Conservation (phyloP, 2,113 vertebrate genomes). For the Poeciliopsis occidentalis region DNA sequence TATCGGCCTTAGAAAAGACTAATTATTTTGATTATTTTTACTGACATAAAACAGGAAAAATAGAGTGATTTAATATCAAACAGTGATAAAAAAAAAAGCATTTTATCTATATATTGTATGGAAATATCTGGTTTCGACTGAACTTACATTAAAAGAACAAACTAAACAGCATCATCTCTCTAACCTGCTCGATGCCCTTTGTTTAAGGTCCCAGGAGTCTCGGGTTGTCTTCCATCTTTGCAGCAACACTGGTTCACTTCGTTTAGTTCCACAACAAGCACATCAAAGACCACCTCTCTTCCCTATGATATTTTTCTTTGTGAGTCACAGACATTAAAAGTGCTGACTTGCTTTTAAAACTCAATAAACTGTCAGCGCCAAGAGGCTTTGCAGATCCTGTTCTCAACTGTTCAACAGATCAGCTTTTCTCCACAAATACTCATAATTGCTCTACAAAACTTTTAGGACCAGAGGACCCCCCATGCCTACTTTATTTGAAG, state of each 20-base stretch:
- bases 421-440: constrained; percentile 62
- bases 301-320: constrained; percentile 50
- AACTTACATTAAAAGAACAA: constrained; percentile 12
- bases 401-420: constrained; percentile 42
- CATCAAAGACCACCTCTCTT: constrained; percentile 52
- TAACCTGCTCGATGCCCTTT: constrained; percentile 54
- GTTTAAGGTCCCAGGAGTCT: constrained; percentile 34
- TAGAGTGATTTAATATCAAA: background rate
- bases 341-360: constrained; percentile 39
- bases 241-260: constrained; percentile 35
- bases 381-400: constrained; percentile 43
- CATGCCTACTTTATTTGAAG: constrained; percentile 51
- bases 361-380: constrained; percentile 51
- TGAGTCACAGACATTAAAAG: constrained; percentile 24
- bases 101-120: background rate
- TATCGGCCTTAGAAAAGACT: background rate
- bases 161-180: constrained; percentile 18
- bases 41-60: background rate
- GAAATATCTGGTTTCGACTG: background rate
- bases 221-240: constrained; percentile 45
- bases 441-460: constrained; percentile 47
- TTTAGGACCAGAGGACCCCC: constrained; percentile 52
- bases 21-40: background rate
- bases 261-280: constrained; percentile 35
- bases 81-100: background rate